Evolutionary conservation across 2,888 invertebrate species (phyloP).

Genomic region (Phorcus lineatus): DNA sequence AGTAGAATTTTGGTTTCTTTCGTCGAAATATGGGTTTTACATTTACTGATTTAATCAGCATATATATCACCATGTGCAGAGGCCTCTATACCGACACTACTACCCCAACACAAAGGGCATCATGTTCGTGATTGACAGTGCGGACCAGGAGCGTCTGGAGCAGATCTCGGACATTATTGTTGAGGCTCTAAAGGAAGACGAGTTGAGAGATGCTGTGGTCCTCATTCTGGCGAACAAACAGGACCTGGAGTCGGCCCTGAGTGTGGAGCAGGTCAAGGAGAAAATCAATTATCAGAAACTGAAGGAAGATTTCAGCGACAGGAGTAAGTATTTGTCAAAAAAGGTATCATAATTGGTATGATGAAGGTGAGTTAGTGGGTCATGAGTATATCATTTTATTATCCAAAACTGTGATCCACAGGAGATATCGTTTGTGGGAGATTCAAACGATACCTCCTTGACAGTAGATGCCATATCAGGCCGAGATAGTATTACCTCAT

Average conservation of each 20-base stretch:
- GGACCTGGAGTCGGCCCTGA: constrained; percentile 45
- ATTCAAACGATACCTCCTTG: too few relatives aligned
- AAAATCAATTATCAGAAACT: constrained; percentile 10
- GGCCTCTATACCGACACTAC: constrained; percentile 51
- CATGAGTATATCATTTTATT: too few relatives aligned
- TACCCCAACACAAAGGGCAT: constrained; percentile 44
- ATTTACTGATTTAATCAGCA: not conserved
- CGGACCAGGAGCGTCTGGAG: constrained; percentile 48
- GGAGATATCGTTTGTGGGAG: too few relatives aligned
- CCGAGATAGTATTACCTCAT: too few relatives aligned
- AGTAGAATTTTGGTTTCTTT: too few relatives aligned
- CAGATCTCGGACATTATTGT: constrained; percentile 40
- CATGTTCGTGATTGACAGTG: constrained; percentile 53
- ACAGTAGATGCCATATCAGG: too few relatives aligned
- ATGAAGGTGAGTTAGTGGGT: too few relatives aligned
- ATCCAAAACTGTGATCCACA: too few relatives aligned
- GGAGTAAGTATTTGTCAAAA: not conserved
- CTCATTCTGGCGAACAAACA: constrained; percentile 53
- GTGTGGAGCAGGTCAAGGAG: constrained; percentile 36
- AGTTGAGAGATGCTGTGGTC: constrained; percentile 39
- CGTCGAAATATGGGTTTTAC: too few relatives aligned
- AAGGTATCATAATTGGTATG: not conserved
- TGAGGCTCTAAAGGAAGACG: constrained; percentile 35
- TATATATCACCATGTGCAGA: constrained; percentile 15
- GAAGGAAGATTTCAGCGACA: not conserved